A percentile compares a stretch with the other conserved stretches of the same genome.
Evolutionary conservation across 2,113 vertebrate genomes (phyloP).

Genomic region (Platichthys stellatus): DNA sequence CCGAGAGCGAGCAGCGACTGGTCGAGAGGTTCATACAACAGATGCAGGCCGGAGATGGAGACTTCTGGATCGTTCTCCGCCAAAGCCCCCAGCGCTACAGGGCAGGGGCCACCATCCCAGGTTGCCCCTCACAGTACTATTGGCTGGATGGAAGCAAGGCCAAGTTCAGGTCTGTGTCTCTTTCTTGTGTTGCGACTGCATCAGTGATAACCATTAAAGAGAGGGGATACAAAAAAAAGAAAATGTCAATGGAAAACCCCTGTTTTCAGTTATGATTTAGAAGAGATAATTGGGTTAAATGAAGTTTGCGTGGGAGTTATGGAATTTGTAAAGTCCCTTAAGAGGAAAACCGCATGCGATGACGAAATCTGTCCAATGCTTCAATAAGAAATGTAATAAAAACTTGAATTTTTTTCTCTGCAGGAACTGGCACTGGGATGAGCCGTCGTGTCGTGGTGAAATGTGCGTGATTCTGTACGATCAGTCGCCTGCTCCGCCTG

Average conservation of each 20-base stretch:
- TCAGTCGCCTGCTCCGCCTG: conserved; percentile 83
- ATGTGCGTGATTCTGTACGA: conserved; percentile 93
- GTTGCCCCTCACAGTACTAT: conserved; percentile 84
- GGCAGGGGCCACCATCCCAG: conserved; percentile 61
- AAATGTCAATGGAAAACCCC: conserved; percentile 16
- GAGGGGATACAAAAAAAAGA: not conserved
- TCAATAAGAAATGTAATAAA: not conserved
- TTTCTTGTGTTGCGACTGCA: not conserved
- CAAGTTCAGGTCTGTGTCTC: conserved; percentile 84
- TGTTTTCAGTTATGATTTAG: conserved; percentile 1
- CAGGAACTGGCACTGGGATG: conserved; percentile 95
- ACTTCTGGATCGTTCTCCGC: conserved; percentile 94
- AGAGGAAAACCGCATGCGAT: too few species aligned
- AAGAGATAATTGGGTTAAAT: conserved; percentile 17
- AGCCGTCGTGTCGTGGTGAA: conserved; percentile 92
- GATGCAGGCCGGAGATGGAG: conserved; percentile 85
- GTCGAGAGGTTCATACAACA: conserved; percentile 87
- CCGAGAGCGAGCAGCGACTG: conserved; percentile 88
- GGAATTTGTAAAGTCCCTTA: conserved; percentile 6
- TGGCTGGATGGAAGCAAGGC: conserved; percentile 91
- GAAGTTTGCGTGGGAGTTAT: conserved; percentile 12
- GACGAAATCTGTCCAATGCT: too few species aligned
- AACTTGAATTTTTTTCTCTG: conserved; percentile 8
- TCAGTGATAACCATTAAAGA: conserved; percentile 1
- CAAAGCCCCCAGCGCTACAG: conserved; percentile 72